These are phyloP conservation scores for Prorops nasuta DNA, from an alignment of 1,140 invertebrate genomes.

Conservation along the genomic window DNA sequence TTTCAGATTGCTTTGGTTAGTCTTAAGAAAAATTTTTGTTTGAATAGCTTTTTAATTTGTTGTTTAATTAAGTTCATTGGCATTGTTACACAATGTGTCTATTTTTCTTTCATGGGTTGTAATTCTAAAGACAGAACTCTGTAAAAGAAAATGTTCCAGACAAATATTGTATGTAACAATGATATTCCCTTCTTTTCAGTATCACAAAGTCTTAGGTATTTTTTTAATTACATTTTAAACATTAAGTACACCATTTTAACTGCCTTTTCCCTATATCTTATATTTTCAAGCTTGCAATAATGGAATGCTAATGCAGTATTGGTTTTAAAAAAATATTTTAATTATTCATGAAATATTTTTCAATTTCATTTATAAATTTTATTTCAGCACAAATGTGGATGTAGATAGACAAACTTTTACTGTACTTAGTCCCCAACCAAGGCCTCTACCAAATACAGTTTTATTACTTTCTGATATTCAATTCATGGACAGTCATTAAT, in stretches of 20 bases:
- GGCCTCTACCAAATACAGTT: conserved; percentile 82
- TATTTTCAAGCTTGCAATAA: no score
- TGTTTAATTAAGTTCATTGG: not conserved
- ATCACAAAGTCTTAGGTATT: no score
- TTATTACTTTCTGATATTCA: conserved; percentile 79
- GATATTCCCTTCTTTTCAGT: conserved; percentile 9
- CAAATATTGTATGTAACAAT: no score
- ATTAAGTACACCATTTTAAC: no score
- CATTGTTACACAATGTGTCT: conserved; percentile 7
- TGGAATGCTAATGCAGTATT: no score
- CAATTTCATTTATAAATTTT: conserved; percentile 1
- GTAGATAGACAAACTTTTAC: conserved; percentile 83
- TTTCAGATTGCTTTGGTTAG: conserved; percentile 14
- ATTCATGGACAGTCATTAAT: conserved; percentile 83
- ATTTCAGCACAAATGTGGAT: conserved; percentile 83
- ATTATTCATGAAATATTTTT: conserved; percentile 1
- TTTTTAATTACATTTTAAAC: no score
- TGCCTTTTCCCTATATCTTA: no score
- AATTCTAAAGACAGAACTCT: no score
- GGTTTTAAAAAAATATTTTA: no score
- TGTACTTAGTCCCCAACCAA: conserved; percentile 87
- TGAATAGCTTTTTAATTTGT: no score
- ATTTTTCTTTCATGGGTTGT: no score
- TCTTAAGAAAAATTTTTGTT: conserved; percentile 5
- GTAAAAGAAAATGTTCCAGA: no score